Conservation (phyloP, 2,797 vertebrate genomes). For the Odontamblyopus lacepedii region DNA sequence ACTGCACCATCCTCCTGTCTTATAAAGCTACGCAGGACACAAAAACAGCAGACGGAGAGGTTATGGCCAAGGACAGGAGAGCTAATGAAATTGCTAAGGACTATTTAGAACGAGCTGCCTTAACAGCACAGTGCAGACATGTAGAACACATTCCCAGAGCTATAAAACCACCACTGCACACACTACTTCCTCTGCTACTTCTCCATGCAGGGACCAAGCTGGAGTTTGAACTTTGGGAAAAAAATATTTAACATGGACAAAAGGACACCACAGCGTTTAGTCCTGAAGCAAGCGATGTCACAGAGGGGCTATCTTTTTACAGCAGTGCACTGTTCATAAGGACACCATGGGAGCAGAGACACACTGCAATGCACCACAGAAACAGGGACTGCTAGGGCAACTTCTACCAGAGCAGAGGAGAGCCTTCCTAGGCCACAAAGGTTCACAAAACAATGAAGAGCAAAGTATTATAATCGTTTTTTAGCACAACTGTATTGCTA, state of each 20-base stretch:
- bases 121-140: slow-evolving; percentile 22
- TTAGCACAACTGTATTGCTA: slow-evolving; percentile 5
- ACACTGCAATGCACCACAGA: slow-evolving; percentile 60
- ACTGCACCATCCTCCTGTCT: slow-evolving; percentile 15
- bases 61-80: slow-evolving; percentile 35
- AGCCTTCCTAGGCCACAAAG: slow-evolving; percentile 41
- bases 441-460: slow-evolving; percentile 22
- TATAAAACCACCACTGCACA: slow-evolving; percentile 17
- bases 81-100: slow-evolving; percentile 19
- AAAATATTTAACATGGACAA: slow-evolving; percentile 24
- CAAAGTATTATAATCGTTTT: slow-evolving; percentile 20
- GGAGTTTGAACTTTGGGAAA: slow-evolving; percentile 10
- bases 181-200: slow-evolving; percentile 9
- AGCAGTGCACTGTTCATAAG: slow-evolving; percentile 39
- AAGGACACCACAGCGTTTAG: slow-evolving; percentile 31
- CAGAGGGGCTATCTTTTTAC: slow-evolving; percentile 49
- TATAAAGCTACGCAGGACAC: slow-evolving; percentile 17
- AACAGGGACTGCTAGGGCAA: slow-evolving; percentile 23
- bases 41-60: slow-evolving; percentile 19
- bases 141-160: slow-evolving; percentile 6
- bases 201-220: slow-evolving; percentile 21
- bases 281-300: slow-evolving; percentile 45
- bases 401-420: slow-evolving; percentile 36
- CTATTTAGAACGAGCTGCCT: background rate
- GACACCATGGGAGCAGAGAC: slow-evolving; percentile 37